A percentile compares a stretch with the other conserved stretches of the same genome.
Evolutionary conservation across 1,140 invertebrate genomes (phyloP).

Genomic region (Leucophenga varia): DNA sequence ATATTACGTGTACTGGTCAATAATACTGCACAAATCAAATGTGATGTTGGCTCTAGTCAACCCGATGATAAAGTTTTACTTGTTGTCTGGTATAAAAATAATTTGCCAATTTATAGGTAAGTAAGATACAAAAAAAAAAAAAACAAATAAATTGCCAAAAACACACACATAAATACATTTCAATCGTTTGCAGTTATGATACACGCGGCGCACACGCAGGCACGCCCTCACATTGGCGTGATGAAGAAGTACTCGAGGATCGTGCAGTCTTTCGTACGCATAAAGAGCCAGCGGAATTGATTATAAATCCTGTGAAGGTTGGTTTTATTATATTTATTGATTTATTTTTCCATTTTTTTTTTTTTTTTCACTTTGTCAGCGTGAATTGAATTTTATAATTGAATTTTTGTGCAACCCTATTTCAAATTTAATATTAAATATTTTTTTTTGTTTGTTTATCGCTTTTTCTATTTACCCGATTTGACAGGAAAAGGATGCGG

Average conservation of each 20-base stretch:
- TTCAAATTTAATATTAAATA: slow-evolving; percentile 2
- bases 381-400: slow-evolving; percentile 38
- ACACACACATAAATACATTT: slow-evolving; percentile 3
- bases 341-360: too few species aligned
- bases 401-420: slow-evolving; percentile 21
- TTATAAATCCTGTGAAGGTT: slow-evolving; percentile 55
- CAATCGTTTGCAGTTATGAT: slow-evolving; percentile 54
- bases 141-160: background rate
- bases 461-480: too few species aligned
- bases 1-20: slow-evolving; percentile 58
- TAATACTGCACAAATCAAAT: slow-evolving; percentile 61
- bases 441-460: too few species aligned
- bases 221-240: slow-evolving; percentile 59
- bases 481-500: slow-evolving; percentile 67
- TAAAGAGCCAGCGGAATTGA: slow-evolving; percentile 60
- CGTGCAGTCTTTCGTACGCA: slow-evolving; percentile 60
- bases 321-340: too few species aligned
- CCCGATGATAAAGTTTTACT: slow-evolving; percentile 60
- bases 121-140: slow-evolving; percentile 6
- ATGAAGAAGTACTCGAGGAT: slow-evolving; percentile 59
- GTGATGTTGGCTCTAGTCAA: slow-evolving; percentile 61
- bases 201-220: slow-evolving; percentile 56
- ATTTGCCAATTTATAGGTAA: slow-evolving; percentile 64
- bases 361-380: too few species aligned
- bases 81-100: slow-evolving; percentile 65